Percentiles rank a stretch among this genome's conserved stretches.
phyloP scores from a whole-genome alignment of 2,797 vertebrate species.

The Schizothorax lantsangensis region DNA sequence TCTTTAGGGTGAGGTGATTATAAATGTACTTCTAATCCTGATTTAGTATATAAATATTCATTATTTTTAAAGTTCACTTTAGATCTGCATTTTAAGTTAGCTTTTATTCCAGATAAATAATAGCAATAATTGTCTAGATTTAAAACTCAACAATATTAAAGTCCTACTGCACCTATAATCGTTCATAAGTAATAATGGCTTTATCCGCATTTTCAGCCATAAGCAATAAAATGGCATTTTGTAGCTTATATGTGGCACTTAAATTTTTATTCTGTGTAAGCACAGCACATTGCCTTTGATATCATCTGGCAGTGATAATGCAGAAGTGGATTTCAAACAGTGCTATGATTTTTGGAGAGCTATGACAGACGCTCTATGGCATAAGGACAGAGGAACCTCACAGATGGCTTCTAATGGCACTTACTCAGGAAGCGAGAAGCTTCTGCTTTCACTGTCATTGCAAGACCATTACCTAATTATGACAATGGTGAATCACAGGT shows the following conservation, averaged over 20 bases:
- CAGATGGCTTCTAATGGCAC: conserved; percentile 66
- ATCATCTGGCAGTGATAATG: conserved; percentile 52
- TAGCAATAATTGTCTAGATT: background rate
- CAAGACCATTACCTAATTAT: conserved; percentile 60
- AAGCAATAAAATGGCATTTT: conserved; percentile 22
- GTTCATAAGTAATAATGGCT: conserved; percentile 9
- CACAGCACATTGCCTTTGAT: conserved; percentile 28
- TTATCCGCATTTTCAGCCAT: conserved; percentile 15
- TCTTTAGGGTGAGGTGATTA: conserved; percentile 28
- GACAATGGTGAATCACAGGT: conserved; percentile 54
- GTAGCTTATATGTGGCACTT: conserved; percentile 39
- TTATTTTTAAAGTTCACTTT: background rate
- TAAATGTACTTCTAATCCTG: conserved; percentile 23
- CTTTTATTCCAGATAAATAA: background rate
- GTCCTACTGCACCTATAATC: background rate
- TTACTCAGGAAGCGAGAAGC: conserved; percentile 59
- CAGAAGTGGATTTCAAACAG: conserved; percentile 51
- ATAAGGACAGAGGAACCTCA: conserved; percentile 50
- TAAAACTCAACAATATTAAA: background rate
- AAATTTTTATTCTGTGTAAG: conserved; percentile 38
- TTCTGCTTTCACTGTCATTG: conserved; percentile 56
- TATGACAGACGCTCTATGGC: conserved; percentile 46
- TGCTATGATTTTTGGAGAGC: conserved; percentile 57
- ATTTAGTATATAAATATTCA: background rate
- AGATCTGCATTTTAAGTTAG: background rate